phyloP scores from a whole-genome alignment of 2,797 vertebrate species.

The Phoebastria nigripes region DNA sequence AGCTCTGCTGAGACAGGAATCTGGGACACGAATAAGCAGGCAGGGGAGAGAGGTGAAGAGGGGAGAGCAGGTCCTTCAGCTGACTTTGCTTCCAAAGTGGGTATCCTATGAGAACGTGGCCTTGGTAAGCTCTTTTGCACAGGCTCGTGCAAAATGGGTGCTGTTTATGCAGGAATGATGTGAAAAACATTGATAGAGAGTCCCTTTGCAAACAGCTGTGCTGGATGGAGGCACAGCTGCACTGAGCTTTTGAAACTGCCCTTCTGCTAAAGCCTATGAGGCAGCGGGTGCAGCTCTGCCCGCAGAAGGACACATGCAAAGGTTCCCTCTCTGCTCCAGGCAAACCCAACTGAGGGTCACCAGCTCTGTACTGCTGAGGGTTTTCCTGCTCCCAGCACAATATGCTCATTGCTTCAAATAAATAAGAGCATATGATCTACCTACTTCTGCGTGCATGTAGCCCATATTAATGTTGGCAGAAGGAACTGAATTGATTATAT shows the following conservation, averaged over 20 bases:
- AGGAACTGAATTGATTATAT: neutral
- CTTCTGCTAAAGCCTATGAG: neutral
- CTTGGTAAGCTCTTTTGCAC: neutral
- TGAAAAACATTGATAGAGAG: neutral
- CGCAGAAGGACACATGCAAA: neutral
- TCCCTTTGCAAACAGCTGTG: neutral
- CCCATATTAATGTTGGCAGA: neutral
- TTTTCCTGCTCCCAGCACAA: neutral
- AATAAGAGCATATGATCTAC: neutral
- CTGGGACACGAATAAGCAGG: neutral
- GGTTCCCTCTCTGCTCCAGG: neutral
- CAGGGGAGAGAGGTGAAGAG: neutral
- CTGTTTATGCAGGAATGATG: neutral
- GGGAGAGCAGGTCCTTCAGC: neutral
- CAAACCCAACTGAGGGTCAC: neutral
- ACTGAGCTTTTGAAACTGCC: neutral
- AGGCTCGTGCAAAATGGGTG: neutral
- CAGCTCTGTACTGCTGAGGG: neutral
- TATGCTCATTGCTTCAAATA: neutral
- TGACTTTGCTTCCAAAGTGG: neutral
- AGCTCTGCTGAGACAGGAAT: neutral
- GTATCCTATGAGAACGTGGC: neutral
- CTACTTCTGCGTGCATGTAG: fast-evolving
- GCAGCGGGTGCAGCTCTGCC: neutral
- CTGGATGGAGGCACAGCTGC: neutral